A percentile compares a stretch with the other conserved stretches of the same genome.
Evolutionary conservation across 2,888 invertebrate genomes (phyloP).

Genomic region (Stictocephala bisonia): DNA sequence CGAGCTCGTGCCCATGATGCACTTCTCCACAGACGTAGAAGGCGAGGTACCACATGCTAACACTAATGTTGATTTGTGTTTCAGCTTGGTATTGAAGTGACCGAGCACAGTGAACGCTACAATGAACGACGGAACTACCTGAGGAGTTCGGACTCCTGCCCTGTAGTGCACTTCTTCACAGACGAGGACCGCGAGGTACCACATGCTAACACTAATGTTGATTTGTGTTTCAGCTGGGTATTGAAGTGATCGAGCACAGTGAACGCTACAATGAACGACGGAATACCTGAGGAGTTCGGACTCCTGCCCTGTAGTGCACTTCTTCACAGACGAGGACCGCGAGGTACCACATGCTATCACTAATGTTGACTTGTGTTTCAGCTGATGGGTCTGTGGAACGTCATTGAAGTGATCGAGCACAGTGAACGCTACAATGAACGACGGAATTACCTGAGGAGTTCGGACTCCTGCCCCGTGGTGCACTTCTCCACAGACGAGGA

Average conservation of each 20-base stretch:
- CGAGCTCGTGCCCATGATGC: no score
- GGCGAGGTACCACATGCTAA: no score
- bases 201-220: no score
- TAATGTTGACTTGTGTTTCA: slow-evolving; percentile 60
- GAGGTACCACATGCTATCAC: no score
- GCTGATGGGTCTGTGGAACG: slow-evolving; percentile 84
- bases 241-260: slow-evolving; percentile 78
- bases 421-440: slow-evolving; percentile 63
- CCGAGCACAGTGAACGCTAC: slow-evolving; percentile 70
- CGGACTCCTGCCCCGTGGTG: slow-evolving; percentile 76
- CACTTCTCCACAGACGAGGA: slow-evolving; percentile 63
- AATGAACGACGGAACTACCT: slow-evolving; percentile 50
- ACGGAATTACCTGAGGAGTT: slow-evolving; percentile 44
- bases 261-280: slow-evolving; percentile 60
- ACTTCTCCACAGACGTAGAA: no score
- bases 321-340: slow-evolving; percentile 52
- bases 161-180: no score
- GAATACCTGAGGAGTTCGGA: slow-evolving; percentile 60
- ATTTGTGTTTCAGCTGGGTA: slow-evolving; percentile 70
- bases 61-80: slow-evolving; percentile 53
- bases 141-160: no score
- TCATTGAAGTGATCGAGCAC: slow-evolving; percentile 79
- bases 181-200: no score
- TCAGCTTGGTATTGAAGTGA: slow-evolving; percentile 77
- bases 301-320: slow-evolving; percentile 77